Percentiles rank a stretch among this genome's conserved stretches.
Evolutionary conservation across 1,140 invertebrate genomes (phyloP).

Genomic region (Meloidogyne floridensis): DNA sequence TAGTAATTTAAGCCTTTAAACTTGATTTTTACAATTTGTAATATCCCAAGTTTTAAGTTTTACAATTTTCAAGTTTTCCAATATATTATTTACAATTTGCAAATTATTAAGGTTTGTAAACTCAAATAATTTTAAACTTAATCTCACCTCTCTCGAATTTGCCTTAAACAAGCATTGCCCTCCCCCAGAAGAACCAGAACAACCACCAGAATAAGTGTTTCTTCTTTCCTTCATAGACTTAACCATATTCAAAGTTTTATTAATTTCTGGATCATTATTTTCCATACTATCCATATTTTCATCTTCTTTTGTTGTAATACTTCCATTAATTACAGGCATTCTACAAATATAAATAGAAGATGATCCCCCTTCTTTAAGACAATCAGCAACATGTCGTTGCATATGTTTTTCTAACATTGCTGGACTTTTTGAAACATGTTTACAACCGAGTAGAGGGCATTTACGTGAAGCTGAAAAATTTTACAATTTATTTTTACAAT

Average conservation of each 20-base stretch:
- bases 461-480: constrained; percentile 58
- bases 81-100: not conserved
- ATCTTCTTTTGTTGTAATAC: not conserved
- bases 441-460: constrained; percentile 58
- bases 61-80: too few relatives aligned
- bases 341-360: constrained; percentile 19
- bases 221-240: not conserved
- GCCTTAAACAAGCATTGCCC: constrained; percentile 8
- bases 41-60: too few relatives aligned
- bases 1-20: too few relatives aligned
- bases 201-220: not conserved
- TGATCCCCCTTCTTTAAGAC: constrained; percentile 46
- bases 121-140: not conserved
- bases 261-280: not conserved
- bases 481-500: constrained; percentile 6
- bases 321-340: constrained; percentile 14
- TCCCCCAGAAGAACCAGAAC: not conserved
- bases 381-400: constrained; percentile 52
- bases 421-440: constrained; percentile 63
- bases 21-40: too few relatives aligned
- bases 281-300: constrained; percentile 10
- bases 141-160: constrained; percentile 5
- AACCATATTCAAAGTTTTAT: not conserved
- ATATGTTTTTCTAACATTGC: constrained; percentile 66
- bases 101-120: not conserved